Evolutionary conservation across 2,113 vertebrate genomes (phyloP), one percentile per base, ranked within the genome.

Genomic region (Amazona guildingii): DNA sequence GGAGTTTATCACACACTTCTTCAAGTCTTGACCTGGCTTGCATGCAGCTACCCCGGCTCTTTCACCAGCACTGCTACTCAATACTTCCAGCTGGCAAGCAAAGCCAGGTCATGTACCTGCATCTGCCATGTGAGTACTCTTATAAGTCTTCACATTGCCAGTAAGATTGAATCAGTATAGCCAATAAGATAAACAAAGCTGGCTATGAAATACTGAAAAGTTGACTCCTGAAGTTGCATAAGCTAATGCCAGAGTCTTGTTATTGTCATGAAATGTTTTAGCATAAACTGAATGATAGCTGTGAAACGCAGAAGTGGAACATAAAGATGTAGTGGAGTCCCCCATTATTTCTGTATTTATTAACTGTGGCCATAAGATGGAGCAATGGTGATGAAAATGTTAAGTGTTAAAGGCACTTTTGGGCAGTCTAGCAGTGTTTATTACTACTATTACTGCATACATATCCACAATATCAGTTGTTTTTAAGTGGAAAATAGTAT

Each of bases 251-350:
- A 51, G 29, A 62, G 33, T 66, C 64, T 37, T 78, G 0, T 52
- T 62, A 35, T 19, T 67, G 51, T 49, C n/a, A 17, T 29, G 8
- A 89, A 91, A 69, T n/a, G 12, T 35, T 86, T 61, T 74, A 66
- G 52, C 2, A 1, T 35, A 39, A 62, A 8, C 33, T n/a, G 55
- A 74, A 13, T 44, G 24, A 31, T 10, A 62, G 33, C 23, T 90
- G 10, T n/a, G 55, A 92, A 93, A 46, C 3, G 5, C 11, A 20
- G 21, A 77, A 54, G 21, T 19, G n/a, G 49, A 78, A 78, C 21
- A 75, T 24, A 62, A 33, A 59, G 39, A 19, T 0, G 0, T 13
- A n/a, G 28, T 11, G 37, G 51, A 57, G 31, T 28, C 16, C 15
- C 3, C 51, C 19, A 23, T 21, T 82, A 5, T 25, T 75, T 67